Base-by-base conservation (phyloP, 2,113 vertebrate species). In the Anoura caudifer region DNA sequence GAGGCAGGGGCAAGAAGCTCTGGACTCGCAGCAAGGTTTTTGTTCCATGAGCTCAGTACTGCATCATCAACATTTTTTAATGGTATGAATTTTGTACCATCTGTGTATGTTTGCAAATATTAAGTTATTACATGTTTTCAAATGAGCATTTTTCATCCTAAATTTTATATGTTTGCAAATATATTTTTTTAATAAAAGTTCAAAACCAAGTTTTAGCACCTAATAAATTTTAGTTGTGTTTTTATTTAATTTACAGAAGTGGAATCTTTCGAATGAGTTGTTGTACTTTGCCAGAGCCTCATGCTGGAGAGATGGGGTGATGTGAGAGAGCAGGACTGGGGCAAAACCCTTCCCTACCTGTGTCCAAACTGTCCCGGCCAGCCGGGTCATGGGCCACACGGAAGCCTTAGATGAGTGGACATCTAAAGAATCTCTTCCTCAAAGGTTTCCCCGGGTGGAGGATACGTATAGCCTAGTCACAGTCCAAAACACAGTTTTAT, bases 151-250 rank as follows among this genome's bases (percentile, higher is more conserved):
- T 99, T 98, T 98, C 98, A 98, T 98, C 98, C 97, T 98, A 98
- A 98, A 98, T 98, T 99, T 98, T 98, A 98, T 99, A 99, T 98
- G 98, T 99, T 98, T 98, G 98, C 98, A 98, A 98, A 98, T 99
- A 98, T 99, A 99, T 99, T 99, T 99, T 99, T 99, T 98, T 98
- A 99, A 99, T 99, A 99, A 99, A 99, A 98, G 84, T 98, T 98
- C 97, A 98, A 99, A 98, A 99, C 98, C 96, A 97, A 98, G 97
- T 98, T 98, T 98, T 98, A 98, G 97, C 97, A 98, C 98, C 98
- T 98, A 98, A 91, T 98, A 98, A 97, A 80, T 93, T 97, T 97
- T 89, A 65, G 38, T 72, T 81, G 97, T 73, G 95, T 95, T 91
- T 97, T 98, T 96, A 95, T 97, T 96, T 95, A 63, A 89, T 86